Base-by-base conservation (phyloP, 2,113 vertebrate genomes). In the Boleophthalmus pectinirostris region DNA sequence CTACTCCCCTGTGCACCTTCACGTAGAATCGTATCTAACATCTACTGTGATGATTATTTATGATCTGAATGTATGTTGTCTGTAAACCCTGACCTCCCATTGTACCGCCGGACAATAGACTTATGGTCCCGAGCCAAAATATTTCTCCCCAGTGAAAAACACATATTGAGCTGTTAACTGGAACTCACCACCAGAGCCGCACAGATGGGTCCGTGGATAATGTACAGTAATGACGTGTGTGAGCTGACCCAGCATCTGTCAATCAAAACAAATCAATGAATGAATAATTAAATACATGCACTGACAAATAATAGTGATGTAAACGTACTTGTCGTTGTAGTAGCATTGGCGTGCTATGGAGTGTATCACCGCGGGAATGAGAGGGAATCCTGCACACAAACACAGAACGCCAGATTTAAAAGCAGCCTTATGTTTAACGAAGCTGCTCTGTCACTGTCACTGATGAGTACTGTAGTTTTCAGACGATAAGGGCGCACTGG, bases 171-270 rank as follows among this genome's bases (percentile, higher is more conserved):
- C 1, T 53, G 51, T 18, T 12, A 24, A 57, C 4, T 24, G 56
- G 56, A 3, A 20, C 95, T 86, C 91, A 99, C 96, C 95, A 99
- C 75, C 63, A 99, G 82, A 21, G 97, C 98, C 14, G 96, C 96
- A 79, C 96, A 97, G 88, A 98, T 96, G 45, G 98, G 97, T 7
- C 96, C 96, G 0, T 99, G 98, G 85, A 99, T 96, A 65, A 98
- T 97, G 74, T 98, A 99, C 45, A 99, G 94, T 79, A 99, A 90
- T 68, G 96, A 94, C 0, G 97, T 99, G 29, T 96, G 91, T 13
- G 96, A 95, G 80, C 94, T 96, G 91, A 98, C 95, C 97, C 97
- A 99, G 82, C 98, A 99, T 69, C 98, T 99, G 87, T 20, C 64
- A 73, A 70, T 0, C 10, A 45, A 77, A 43, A 23, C 58, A 7